These are phyloP conservation scores for Capitulum mitella DNA, from an alignment of 2,888 invertebrate genomes.

Conservation along the genomic window DNA sequence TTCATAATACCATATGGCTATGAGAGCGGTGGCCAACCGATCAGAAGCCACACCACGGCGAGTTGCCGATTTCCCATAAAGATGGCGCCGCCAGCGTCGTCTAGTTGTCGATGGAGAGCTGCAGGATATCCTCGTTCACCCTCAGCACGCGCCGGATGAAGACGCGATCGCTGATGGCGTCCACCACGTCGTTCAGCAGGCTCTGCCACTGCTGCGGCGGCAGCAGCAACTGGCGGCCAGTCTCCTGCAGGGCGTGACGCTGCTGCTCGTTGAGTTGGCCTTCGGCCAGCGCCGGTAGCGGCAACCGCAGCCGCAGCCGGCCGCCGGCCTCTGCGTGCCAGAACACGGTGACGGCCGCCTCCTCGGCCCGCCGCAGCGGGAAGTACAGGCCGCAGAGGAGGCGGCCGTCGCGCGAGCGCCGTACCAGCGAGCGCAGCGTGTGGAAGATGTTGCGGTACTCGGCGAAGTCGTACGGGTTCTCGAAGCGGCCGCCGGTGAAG, in stretches of 20 bases:
- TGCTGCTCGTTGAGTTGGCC: background rate
- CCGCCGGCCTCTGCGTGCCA: background rate
- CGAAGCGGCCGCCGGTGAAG: background rate
- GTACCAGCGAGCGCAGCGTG: background rate
- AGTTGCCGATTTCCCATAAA: too few species aligned
- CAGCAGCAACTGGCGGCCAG: background rate
- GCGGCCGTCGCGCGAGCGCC: background rate
- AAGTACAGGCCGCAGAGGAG: background rate
- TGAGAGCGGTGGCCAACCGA: too few species aligned
- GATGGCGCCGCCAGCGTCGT: too few species aligned
- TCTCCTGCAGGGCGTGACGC: background rate
- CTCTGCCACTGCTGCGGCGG: background rate
- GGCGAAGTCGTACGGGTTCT: constrained; percentile 6
- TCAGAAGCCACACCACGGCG: too few species aligned
- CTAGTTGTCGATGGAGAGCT: background rate
- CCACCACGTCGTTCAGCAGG: background rate
- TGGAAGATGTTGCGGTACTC: constrained; percentile 22
- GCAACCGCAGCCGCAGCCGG: background rate
- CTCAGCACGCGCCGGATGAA: background rate
- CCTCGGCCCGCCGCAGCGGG: background rate
- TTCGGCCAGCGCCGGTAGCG: background rate
- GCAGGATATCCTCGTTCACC: background rate
- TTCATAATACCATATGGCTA: too few species aligned
- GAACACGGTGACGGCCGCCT: background rate
- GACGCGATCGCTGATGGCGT: background rate